phyloP scores from a whole-genome alignment of 1,140 invertebrate genomes.

The Aphis craccivora region DNA sequence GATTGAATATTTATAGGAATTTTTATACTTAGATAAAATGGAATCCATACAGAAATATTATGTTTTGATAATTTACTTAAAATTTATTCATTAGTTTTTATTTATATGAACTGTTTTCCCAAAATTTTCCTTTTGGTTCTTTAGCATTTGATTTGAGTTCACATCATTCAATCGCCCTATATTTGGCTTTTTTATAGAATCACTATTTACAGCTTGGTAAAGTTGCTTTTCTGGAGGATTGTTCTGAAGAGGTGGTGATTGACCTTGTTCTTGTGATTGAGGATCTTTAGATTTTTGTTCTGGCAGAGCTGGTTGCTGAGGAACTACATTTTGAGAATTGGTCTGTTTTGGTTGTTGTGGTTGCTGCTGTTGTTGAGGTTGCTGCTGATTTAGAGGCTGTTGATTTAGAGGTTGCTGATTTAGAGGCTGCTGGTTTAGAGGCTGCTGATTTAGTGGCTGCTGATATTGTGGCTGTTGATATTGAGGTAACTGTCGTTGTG shows the following conservation, averaged over 20 bases:
- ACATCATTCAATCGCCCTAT: conserved; percentile 26
- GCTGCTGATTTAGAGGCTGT: conserved; percentile 62
- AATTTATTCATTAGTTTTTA: background rate
- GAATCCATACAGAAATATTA: background rate
- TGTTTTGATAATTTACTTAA: background rate
- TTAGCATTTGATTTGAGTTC: background rate
- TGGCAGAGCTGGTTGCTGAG: background rate
- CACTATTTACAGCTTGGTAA: conserved; percentile 34
- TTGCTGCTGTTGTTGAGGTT: conserved; percentile 5
- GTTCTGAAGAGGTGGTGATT: conserved; percentile 13
- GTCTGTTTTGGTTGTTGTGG: conserved; percentile 10
- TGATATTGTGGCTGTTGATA: conserved; percentile 47
- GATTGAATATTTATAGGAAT: background rate
- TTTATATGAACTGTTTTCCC: conserved; percentile 5
- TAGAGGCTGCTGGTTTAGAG: conserved; percentile 58
- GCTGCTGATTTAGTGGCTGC: conserved; percentile 59
- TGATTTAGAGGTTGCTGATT: conserved; percentile 60
- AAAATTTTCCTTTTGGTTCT: conserved; percentile 48
- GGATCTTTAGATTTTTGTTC: conserved; percentile 13
- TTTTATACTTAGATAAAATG: background rate
- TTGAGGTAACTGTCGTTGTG: conserved; percentile 58
- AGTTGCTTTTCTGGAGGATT: conserved; percentile 29
- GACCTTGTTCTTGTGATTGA: background rate
- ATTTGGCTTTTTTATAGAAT: conserved; percentile 1
- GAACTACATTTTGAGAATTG: background rate